phyloP scores from a whole-genome alignment of 2,113 vertebrate genomes.

The Epinephelus lanceolatus region DNA sequence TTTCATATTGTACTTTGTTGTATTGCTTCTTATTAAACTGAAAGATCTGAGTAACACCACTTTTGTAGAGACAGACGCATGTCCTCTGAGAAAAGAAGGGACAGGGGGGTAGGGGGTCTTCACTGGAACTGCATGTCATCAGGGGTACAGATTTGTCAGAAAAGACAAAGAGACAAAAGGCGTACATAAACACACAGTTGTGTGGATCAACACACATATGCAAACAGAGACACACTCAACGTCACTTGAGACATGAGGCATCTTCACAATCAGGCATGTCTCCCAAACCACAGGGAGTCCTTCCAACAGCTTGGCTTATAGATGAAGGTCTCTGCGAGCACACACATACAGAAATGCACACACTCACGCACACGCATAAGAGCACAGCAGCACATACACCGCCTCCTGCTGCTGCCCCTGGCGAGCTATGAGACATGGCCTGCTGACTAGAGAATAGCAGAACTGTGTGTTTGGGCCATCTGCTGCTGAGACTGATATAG shows the following conservation, averaged over 20 bases:
- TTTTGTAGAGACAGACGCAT: not conserved
- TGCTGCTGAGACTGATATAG: constrained; percentile 67
- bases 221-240: constrained; percentile 34
- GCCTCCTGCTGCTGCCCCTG: constrained; percentile 63
- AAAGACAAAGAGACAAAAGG: not conserved
- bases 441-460: constrained; percentile 57
- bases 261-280: constrained; percentile 20
- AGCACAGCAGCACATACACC: constrained; percentile 25
- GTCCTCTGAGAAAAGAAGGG: not conserved
- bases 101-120: not conserved
- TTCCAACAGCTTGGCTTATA: constrained; percentile 55
- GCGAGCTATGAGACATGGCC: constrained; percentile 49
- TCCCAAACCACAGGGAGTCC: constrained; percentile 50
- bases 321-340: constrained; percentile 42
- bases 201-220: constrained; percentile 5
- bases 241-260: constrained; percentile 35
- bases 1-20: not conserved
- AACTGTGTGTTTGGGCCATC: constrained; percentile 63
- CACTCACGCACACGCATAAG: not conserved
- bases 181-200: constrained; percentile 12
- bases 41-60: not conserved
- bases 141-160: not conserved
- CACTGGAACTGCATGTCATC: not conserved
- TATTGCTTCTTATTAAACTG: no score
- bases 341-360: constrained; percentile 20